These are phyloP conservation scores for Gobius niger DNA, from an alignment of 2,113 vertebrate genomes.

Conservation along the genomic window DNA sequence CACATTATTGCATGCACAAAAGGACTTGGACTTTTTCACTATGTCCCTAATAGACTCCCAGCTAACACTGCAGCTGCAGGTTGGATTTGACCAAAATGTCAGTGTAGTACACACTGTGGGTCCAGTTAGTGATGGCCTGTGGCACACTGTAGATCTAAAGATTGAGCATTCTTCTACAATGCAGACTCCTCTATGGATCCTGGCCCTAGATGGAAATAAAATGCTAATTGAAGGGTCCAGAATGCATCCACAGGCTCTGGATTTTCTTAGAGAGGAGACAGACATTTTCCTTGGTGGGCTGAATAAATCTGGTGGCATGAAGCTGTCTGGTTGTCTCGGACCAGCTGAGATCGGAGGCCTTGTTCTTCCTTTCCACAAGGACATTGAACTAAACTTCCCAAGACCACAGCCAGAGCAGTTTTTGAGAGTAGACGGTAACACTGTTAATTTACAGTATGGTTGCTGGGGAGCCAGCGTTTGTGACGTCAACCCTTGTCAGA, in stretches of 20 bases:
- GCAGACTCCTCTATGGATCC: constrained; percentile 79
- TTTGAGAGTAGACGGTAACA: constrained; percentile 67
- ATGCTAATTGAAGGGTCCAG: constrained; percentile 60
- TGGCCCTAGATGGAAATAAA: constrained; percentile 73
- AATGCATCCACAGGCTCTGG: constrained; percentile 73
- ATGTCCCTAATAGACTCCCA: constrained; percentile 78
- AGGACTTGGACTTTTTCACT: constrained; percentile 71
- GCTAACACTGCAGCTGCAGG: constrained; percentile 78
- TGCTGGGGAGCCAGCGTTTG: constrained; percentile 79
- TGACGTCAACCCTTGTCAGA: constrained; percentile 79
- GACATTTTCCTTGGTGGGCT: constrained; percentile 82
- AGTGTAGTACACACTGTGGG: constrained; percentile 57
- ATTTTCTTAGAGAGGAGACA: constrained; percentile 80
- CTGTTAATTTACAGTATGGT: constrained; percentile 54
- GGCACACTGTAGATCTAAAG: constrained; percentile 80
- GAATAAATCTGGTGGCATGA: constrained; percentile 46
- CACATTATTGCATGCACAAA: constrained; percentile 78
- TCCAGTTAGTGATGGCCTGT: constrained; percentile 78
- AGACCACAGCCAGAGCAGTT: constrained; percentile 86
- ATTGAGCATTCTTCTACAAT: constrained; percentile 68
- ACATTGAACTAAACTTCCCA: constrained; percentile 65
- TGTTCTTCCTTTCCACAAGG: constrained; percentile 81
- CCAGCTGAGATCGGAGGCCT: constrained; percentile 83
- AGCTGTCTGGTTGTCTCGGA: constrained; percentile 83
- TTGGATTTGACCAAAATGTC: constrained; percentile 57